These are phyloP conservation scores for Mus spicilegus DNA, from an alignment of 2,113 vertebrate species.

Conservation along the genomic window DNA sequence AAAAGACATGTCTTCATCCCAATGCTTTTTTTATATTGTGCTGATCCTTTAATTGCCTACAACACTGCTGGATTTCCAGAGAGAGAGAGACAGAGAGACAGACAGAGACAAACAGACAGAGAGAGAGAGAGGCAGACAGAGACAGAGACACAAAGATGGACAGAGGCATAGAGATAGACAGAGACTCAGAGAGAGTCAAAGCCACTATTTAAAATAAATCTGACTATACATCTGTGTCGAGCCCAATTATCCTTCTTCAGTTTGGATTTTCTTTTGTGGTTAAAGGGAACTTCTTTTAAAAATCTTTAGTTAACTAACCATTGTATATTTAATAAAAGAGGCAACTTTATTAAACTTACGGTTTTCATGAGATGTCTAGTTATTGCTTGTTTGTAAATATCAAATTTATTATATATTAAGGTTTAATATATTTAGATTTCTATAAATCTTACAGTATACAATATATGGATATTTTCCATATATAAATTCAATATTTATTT, in stretches of 20 bases:
- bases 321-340: neutral
- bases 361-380: neutral
- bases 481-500: neutral
- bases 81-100: too few relatives aligned
- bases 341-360: neutral
- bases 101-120: neutral
- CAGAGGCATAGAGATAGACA: neutral
- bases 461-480: neutral
- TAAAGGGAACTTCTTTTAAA: neutral
- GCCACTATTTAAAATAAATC: neutral
- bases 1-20: neutral
- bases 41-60: neutral
- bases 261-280: neutral
- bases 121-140: neutral
- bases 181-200: neutral
- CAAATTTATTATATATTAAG: neutral
- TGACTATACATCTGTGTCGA: neutral
- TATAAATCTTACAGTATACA: neutral
- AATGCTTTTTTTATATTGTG: neutral
- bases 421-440: neutral
- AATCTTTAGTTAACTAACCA: neutral
- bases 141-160: neutral
- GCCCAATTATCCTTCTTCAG: neutral
- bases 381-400: neutral
- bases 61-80: neutral